Base-by-base conservation (phyloP, 2,888 invertebrate species). In the Heteromurus nitidus region DNA sequence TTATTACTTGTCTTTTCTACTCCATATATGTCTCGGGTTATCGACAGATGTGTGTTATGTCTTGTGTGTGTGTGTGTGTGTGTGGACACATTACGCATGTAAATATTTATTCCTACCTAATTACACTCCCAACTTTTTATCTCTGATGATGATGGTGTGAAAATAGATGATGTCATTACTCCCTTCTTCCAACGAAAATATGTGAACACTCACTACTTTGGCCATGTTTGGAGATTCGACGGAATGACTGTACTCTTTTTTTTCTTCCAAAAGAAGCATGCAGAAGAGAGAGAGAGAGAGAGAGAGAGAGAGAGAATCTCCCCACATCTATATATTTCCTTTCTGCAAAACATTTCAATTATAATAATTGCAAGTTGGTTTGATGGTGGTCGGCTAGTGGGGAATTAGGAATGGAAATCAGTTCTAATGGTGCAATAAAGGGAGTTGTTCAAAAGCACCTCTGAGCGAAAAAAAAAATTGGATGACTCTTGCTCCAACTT, bases 141-240 rank as follows among this genome's bases (percentile, higher is more conserved):
- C 47, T 47, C 11, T 36, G 36, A 13, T 44, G 26, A 22, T 55
- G 24, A 3, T 69, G 70, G 79, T 70, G 70, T 79, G 70, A 70
- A 79, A 72, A 70, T 50, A 58, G 70, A 72, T 79, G 79, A 79
- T 79, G 79, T 72, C 79, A 72, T 69, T 62, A 50, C n/a, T n/a
- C n/a, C n/a, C n/a, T 70, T 58, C 69, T 70, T 58, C 28, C 24
- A 13, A 70, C 28, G 44, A 69, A 18, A 28, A 16, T 44, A 31
- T 47, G 44, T 36, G 24, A 55, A 47, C 53, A 60, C 26, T 70
- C 11, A 47, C 11, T 53, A 58, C n/a, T n/a, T n/a, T 42, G 42
- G 31, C 58, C 70, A 70, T 60, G 58, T 70, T 60, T 70, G 70
- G 58, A 20, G 11, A 53, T 1, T 11, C 60, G 18, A 58, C 58